phyloP scores from a whole-genome alignment of 2,113 vertebrate genomes.

The Benitochromis conjunctus region DNA sequence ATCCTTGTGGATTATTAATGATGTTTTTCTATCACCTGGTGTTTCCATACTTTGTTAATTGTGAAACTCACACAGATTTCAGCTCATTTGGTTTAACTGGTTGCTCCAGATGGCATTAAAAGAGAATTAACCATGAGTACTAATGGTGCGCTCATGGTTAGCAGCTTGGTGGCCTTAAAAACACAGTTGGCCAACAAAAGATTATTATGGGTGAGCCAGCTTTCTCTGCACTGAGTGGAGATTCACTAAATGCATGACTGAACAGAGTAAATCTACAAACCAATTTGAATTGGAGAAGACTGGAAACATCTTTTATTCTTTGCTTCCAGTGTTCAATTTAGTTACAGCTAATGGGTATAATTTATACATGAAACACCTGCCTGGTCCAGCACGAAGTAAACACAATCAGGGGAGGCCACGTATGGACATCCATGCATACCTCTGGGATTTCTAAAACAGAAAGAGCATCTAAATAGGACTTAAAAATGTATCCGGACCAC shows the following conservation, averaged over 20 bases:
- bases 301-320: neutral
- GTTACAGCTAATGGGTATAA: constrained; percentile 8
- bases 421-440: neutral
- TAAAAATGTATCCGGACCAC: neutral
- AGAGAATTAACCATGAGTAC: neutral
- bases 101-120: neutral
- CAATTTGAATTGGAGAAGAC: neutral
- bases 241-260: neutral
- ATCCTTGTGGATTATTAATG: neutral
- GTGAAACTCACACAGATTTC: neutral
- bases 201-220: neutral
- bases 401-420: neutral
- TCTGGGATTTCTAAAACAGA: neutral
- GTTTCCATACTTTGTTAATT: neutral
- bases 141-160: neutral
- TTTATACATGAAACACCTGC: neutral
- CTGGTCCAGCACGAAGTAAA: neutral
- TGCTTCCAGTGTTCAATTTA: neutral
- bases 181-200: neutral
- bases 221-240: neutral
- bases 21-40: neutral
- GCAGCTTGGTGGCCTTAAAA: neutral
- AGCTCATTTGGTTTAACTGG: neutral
- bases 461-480: neutral
- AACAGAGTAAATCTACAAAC: neutral